Base-by-base conservation (phyloP, 2,888 invertebrate genomes). In the Electrophaes corylata region DNA sequence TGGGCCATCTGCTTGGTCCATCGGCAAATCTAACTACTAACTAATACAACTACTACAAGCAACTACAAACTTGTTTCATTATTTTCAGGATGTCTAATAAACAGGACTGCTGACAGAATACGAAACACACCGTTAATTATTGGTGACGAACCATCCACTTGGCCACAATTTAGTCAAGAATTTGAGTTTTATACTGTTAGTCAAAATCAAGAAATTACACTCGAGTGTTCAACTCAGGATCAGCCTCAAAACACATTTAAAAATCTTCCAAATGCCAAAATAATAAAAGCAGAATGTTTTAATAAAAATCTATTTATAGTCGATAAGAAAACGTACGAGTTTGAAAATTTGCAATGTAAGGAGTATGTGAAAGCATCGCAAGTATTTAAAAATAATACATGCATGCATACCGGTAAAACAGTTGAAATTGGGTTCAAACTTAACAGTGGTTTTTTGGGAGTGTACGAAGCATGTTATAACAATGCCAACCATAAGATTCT, bases 401-500 rank as follows among this genome's bases (percentile, higher is more conserved):
- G 60, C 6, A 33, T 49, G 45, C 23, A 31, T 0, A 20, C 56
- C 11, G 43, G 65, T 0, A 35, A 61, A 54, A 20, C 47, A 23
- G 39, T 65, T 16, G 20, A 40, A 49, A 35, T 65, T 20, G 63
- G 65, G 8, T 67, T 63, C 33, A 29, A 33, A 26, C 43, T 65
- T 0, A 46, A 56, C 6, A 20, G 4, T 18, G 45, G 46, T 1
- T 62, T 63, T 44, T 39, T 67, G 18, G 55, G 58, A 12, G 51
- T 46, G 0, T 67, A 65, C 16, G 56, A 47, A 10, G 51, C 62
- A 0, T 67, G 66, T 60, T 65, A 60, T 20, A 56, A 55, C 20
- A 18, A n/a, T 20, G 55, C 4, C 1, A 39, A 43, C 19, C 35
- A 60, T 5, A 48, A 35, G 31, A 56, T 45, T 11, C 3, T 54